Base-by-base conservation (phyloP, 2,888 invertebrate genomes). In the Dryocosmus kuriphilus region DNA sequence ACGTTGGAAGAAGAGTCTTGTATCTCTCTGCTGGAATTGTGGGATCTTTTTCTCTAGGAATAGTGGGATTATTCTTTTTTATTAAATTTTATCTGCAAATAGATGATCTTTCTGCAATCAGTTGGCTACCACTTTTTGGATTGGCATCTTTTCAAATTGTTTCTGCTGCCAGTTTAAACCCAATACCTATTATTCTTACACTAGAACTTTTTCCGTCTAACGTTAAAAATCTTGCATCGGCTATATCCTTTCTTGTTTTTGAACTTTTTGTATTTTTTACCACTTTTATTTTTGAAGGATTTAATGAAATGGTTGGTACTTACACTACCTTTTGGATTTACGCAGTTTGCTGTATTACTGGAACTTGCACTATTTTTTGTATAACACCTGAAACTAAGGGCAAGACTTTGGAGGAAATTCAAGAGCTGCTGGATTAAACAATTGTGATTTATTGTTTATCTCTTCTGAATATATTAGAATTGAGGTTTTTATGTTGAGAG, bases 161-260 rank as follows among this genome's bases (percentile, higher is more conserved):
- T 51, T 94, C 94, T 79, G 94, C 94, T 5, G 92, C 94, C 86
- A 94, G 94, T 24, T 92, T 94, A 88, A 94, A 94, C 0, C 94
- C 94, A 3, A 92, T 94, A 83, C 94, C 94, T 35, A 94, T 94
- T 87, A 93, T 94, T 57, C 93, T 94, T 73, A 93, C 94, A 61
- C 94, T 94, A 4, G 95, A 95, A 90, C 92, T 95, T 87, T 94
- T 95, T 88, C 94, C 95, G 61, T 92, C 93, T 5, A 92, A 94
- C 83, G 94, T 94, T 32, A 94, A 95, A 85, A 94, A 95, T 1
- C 92, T 94, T 79, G 95, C 95, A 0, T 94, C 94, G 35, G 94
- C 94, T 81, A 92, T 94, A 8, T 94, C 94, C 76, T 94, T 94
- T 78, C 93, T 94, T 86, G 93, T 93, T 82, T 94, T 93, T 46